Evolutionary conservation across 2,113 vertebrate genomes (phyloP).

Genomic region (Oostethus manadensis): DNA sequence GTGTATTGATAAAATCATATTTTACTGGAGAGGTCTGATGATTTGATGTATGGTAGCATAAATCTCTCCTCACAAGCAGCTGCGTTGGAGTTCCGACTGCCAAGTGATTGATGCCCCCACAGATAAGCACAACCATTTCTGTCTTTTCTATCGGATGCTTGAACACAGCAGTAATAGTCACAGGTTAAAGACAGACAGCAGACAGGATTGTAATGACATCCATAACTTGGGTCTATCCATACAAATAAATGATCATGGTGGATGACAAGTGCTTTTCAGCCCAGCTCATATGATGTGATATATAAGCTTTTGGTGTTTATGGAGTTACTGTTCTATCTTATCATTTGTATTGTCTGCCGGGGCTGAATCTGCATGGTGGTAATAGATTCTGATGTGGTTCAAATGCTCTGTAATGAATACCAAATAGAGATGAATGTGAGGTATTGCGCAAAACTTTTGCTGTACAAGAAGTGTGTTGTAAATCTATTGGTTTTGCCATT

Average conservation of each 20-base stretch:
- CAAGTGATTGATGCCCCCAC: slow-evolving; percentile 57
- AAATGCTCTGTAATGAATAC: slow-evolving; percentile 62
- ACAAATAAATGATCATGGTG: slow-evolving; percentile 41
- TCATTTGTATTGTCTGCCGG: slow-evolving; percentile 67
- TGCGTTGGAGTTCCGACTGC: slow-evolving; percentile 43
- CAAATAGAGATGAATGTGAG: slow-evolving; percentile 70
- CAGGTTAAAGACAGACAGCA: slow-evolving; percentile 55
- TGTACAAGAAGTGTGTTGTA: slow-evolving; percentile 47
- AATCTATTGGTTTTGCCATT: slow-evolving; percentile 33
- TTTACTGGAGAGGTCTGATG: slow-evolving; percentile 74
- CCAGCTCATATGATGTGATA: slow-evolving; percentile 56
- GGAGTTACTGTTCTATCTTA: slow-evolving; percentile 64
- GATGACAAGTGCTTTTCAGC: slow-evolving; percentile 51
- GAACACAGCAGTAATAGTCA: slow-evolving; percentile 42
- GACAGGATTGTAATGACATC: slow-evolving; percentile 54
- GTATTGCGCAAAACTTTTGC: slow-evolving; percentile 42
- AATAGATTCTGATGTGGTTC: slow-evolving; percentile 69
- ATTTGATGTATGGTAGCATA: slow-evolving; percentile 63
- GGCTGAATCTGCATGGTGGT: slow-evolving; percentile 62
- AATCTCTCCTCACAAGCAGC: slow-evolving; percentile 58
- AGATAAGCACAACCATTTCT: slow-evolving; percentile 42
- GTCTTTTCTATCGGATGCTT: slow-evolving; percentile 50
- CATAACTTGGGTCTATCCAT: slow-evolving; percentile 47
- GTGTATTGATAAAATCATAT: slow-evolving; percentile 77
- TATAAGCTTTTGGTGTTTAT: slow-evolving; percentile 63